phyloP scores from a whole-genome alignment of 1,140 invertebrate species.

The Zophobas atratus region DNA sequence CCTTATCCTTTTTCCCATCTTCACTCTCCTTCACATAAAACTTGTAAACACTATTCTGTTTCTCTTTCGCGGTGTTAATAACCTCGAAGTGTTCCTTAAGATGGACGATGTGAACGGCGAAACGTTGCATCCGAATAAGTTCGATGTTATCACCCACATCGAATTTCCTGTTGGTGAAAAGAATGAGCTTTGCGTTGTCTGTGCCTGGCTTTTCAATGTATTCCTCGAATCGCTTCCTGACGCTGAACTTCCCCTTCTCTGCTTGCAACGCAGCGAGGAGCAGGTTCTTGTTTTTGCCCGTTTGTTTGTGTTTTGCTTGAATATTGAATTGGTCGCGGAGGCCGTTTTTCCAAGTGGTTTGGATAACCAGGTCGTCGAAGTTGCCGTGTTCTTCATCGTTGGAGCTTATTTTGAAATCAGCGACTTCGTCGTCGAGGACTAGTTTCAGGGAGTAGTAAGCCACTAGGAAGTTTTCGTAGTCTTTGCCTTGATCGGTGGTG shows the following conservation, averaged over 20 bases:
- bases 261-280: not conserved
- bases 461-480: not conserved
- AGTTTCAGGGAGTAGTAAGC: not conserved
- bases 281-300: not conserved
- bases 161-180: not conserved
- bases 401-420: not conserved
- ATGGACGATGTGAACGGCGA: not conserved
- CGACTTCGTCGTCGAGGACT: not conserved
- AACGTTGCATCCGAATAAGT: not conserved
- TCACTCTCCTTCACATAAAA: not conserved
- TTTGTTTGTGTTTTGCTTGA: not conserved
- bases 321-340: not conserved
- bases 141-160: not conserved
- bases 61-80: not conserved
- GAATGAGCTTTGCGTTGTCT: not conserved
- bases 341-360: not conserved
- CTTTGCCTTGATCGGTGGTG: not conserved
- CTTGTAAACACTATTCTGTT: not conserved
- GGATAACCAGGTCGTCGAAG: not conserved
- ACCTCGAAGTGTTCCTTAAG: not conserved
- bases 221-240: not conserved
- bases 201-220: not conserved
- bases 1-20: not conserved
- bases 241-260: not conserved
- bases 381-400: not conserved